phyloP scores from a whole-genome alignment of 2,113 vertebrate genomes.

The Spilogale gracilis region DNA sequence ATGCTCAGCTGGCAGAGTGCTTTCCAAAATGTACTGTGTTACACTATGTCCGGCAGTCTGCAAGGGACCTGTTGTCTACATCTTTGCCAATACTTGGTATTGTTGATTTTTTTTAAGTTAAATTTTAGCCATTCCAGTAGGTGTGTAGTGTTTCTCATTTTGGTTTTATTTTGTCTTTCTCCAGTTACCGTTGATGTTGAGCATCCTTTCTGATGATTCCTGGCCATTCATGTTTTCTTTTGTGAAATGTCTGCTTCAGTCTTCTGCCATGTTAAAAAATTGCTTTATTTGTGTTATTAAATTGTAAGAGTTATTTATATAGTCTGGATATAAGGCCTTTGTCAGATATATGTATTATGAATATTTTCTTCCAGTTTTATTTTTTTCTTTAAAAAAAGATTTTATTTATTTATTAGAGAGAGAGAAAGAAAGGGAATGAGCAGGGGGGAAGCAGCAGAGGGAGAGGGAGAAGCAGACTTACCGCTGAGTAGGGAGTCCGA shows the following conservation, averaged over 20 bases:
- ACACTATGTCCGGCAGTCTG: rapidly evolving
- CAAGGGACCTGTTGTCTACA: rapidly evolving
- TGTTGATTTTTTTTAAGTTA: background rate
- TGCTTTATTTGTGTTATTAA: background rate
- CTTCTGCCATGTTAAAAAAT: background rate
- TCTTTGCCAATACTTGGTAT: background rate
- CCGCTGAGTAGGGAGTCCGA: background rate
- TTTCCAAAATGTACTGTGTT: background rate
- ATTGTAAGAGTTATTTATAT: background rate
- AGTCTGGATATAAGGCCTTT: background rate
- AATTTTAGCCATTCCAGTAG: rapidly evolving
- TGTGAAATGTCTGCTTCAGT: background rate
- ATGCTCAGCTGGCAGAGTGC: background rate
- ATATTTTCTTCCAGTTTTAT: background rate
- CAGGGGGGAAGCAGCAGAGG: background rate
- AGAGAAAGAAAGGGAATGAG: background rate
- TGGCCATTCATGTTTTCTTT: background rate
- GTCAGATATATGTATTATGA: background rate
- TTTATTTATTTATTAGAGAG: background rate
- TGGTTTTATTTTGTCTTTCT: background rate
- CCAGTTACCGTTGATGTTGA: rapidly evolving
- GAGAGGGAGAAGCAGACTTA: background rate
- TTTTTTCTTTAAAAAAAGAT: background rate
- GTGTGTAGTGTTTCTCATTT: rapidly evolving
- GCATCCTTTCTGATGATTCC: background rate